These are phyloP conservation scores for Hypercompe scribonia DNA, from an alignment of 2,888 invertebrate species.

Conservation along the genomic window DNA sequence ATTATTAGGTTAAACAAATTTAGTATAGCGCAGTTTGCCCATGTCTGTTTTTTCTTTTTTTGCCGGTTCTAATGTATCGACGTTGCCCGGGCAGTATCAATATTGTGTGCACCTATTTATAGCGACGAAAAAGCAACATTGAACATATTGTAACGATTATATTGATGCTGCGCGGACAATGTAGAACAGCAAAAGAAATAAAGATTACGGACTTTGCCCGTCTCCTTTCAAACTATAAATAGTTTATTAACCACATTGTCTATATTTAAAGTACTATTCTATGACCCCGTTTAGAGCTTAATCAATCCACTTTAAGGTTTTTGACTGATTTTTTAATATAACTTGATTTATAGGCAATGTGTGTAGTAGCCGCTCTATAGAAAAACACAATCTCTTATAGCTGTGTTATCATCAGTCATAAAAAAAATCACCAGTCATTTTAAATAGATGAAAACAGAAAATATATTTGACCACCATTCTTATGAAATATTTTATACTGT, in stretches of 20 bases:
- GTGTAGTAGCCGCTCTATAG: constrained; percentile 13
- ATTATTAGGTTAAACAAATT: constrained; percentile 41
- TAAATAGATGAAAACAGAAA: constrained; percentile 3
- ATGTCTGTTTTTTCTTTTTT: constrained; percentile 13
- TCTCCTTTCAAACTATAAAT: constrained; percentile 11
- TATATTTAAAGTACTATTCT: constrained; percentile 56
- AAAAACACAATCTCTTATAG: constrained; percentile 13
- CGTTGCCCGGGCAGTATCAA: constrained; percentile 22
- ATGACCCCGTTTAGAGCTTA: constrained; percentile 73
- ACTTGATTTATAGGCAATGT: constrained; percentile 37
- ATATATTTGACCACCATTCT: constrained; percentile 43
- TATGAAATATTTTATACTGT: constrained; percentile 23
- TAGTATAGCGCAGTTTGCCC: constrained; percentile 26
- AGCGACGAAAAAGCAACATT: background rate
- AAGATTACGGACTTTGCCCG: constrained; percentile 39
- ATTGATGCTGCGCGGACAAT: constrained; percentile 16
- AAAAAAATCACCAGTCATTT: background rate
- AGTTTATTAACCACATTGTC: constrained; percentile 47
- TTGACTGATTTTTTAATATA: constrained; percentile 56
- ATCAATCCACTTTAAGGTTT: constrained; percentile 61
- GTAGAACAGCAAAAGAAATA: constrained; percentile 16
- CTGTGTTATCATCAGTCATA: background rate
- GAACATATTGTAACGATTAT: background rate
- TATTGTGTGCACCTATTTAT: background rate
- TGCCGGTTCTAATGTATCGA: constrained; percentile 19